Base-by-base conservation (phyloP, 2,113 vertebrate genomes). In the Thryonomys swinderianus region DNA sequence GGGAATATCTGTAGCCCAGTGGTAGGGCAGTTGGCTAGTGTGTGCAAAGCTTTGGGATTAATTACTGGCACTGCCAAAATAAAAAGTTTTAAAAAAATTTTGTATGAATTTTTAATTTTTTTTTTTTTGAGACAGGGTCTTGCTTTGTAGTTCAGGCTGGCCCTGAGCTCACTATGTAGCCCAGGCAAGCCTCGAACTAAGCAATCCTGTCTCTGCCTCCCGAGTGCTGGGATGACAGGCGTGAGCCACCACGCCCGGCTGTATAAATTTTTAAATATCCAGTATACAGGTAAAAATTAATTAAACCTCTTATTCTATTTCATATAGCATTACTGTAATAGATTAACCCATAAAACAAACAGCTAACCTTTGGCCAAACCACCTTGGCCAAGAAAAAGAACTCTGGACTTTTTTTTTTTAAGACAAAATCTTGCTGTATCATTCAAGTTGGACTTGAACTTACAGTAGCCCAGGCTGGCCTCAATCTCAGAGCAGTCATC, bases 301-400 rank as follows among this genome's bases (percentile, higher is more conserved):
- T 76, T 66, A 76, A 55, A 48, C 40, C 37, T 53, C 64, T 85
- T 85, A 86, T 59, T 79, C 30, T 92, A 7, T 88, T 64, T 51
- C 40, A 78, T 34, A 73, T 0, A 57, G 11, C 20, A 91, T 42
- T 57, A 57, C 1, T 82, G 20, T n/a, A 95, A 66, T 12, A 85
- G 71, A 53, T 94, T 80, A 94, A 27, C 42, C 13, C 42, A 74
- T n/a, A 71, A 71, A 71, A 78, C 8, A 92, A 20, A 84, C 57
- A 90, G 88, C 37, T 67, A 86, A 64, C 11, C 55, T 84, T 90
- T 87, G 55, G 48, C 37, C 73, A 89, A 90, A 95, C 27, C 23
- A 66, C 37, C 12, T 84, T 83, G 48, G 62, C 21, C 25, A 80
- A 80, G 48, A 90, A 92, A 91, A 85, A n/a, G 18, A 62, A 85